phyloP scores from a whole-genome alignment of 92 coral and sea anemone genomes.

The Porites cylindrica region DNA sequence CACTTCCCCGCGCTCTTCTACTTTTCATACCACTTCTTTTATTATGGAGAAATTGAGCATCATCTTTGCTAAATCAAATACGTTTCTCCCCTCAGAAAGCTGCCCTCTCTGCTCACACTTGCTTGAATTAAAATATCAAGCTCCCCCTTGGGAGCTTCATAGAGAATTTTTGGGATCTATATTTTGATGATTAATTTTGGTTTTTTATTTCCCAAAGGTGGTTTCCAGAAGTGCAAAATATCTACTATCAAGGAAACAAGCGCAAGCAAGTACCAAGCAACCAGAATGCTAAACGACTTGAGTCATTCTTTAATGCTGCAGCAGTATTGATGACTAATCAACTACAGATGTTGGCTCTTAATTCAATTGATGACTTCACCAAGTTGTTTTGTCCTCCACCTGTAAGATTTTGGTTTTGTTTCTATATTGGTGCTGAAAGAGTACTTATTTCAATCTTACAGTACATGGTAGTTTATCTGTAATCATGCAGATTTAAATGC shows the following conservation, averaged over 20 bases:
- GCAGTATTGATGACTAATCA: constrained; percentile 99
- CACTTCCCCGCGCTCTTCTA: too few relatives aligned
- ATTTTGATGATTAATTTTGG: background rate
- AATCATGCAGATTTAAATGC: background rate
- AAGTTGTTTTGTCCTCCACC: constrained; percentile 94
- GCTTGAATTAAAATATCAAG: too few relatives aligned
- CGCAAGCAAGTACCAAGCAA: constrained; percentile 99
- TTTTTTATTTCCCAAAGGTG: constrained; percentile 59
- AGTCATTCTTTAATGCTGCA: constrained; percentile 98
- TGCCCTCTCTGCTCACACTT: too few relatives aligned
- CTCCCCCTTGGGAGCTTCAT: too few relatives aligned
- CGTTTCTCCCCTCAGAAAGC: too few relatives aligned
- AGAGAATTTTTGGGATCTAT: too few relatives aligned
- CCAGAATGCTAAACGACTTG: constrained; percentile 95
- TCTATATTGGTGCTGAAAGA: too few relatives aligned
- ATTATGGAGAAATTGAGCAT: too few relatives aligned
- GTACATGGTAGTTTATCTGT: background rate
- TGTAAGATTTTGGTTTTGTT: constrained; percentile 52
- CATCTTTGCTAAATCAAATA: too few relatives aligned
- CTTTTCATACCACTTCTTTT: too few relatives aligned
- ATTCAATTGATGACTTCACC: constrained; percentile 92
- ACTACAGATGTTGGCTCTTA: constrained; percentile 93
- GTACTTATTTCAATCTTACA: too few relatives aligned
- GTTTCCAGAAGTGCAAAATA: constrained; percentile 99
- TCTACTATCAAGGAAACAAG: constrained; percentile 99